These are phyloP conservation scores for Dynastes maya DNA, from an alignment of 2,888 invertebrate species.

Conservation along the genomic window DNA sequence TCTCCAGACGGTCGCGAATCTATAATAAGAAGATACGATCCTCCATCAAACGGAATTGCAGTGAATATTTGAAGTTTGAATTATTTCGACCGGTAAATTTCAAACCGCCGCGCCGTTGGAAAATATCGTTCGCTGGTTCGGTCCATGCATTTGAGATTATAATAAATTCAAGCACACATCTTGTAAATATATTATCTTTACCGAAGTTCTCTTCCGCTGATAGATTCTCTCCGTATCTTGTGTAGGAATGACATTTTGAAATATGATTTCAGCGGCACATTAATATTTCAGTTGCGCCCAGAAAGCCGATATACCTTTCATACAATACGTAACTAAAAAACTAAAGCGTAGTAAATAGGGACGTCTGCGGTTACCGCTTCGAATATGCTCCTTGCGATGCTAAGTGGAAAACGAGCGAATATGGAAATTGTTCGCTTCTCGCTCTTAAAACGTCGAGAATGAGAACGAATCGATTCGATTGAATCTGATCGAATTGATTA, in stretches of 20 bases:
- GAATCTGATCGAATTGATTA: no score
- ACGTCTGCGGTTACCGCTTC: slow-evolving; percentile 51
- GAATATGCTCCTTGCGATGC: slow-evolving; percentile 56
- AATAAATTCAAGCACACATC: slow-evolving; percentile 57
- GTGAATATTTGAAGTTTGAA: slow-evolving; percentile 28
- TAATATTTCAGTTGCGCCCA: slow-evolving; percentile 63
- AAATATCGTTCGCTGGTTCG: slow-evolving; percentile 5
- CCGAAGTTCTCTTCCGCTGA: slow-evolving; percentile 48
- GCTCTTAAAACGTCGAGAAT: no score
- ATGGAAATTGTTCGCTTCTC: no score
- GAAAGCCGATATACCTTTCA: slow-evolving; percentile 57
- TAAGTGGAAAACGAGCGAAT: slow-evolving; percentile 46
- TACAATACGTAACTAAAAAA: slow-evolving; percentile 55
- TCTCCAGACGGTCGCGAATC: neutral
- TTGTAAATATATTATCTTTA: slow-evolving; percentile 57
- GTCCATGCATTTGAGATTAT: slow-evolving; percentile 18
- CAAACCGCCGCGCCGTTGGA: neutral
- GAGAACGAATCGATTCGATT: no score
- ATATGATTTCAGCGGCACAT: slow-evolving; percentile 63
- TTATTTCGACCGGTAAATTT: slow-evolving; percentile 38
- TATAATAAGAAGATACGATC: slow-evolving; percentile 5
- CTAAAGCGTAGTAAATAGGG: slow-evolving; percentile 62
- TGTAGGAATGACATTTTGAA: slow-evolving; percentile 61
- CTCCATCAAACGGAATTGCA: slow-evolving; percentile 22
- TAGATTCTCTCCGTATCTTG: slow-evolving; percentile 54